Base-by-base conservation (phyloP, 2,113 vertebrate species). In the Peromyscus polionotus region DNA sequence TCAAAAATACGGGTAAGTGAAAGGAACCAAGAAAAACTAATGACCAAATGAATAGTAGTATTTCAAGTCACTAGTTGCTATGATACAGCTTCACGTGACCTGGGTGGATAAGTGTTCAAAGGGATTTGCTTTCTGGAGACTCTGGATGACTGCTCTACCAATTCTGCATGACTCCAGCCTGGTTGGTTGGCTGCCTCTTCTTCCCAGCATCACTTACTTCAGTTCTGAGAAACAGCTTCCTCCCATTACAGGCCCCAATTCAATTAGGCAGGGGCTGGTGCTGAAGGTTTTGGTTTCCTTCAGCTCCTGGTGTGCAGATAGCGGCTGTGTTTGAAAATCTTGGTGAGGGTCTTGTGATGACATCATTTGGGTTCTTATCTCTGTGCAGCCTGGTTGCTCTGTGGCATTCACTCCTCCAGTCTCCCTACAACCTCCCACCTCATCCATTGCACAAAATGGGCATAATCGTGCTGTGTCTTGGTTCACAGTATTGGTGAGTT, bases 21-120 rank as follows among this genome's bases (percentile, higher is more conserved):
- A 97, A 97, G 76, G 75, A 97, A 96, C 95, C 88, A 88, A 97
- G 95, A 97, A 61, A 97, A 97, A 96, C 87, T 90, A 97, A 95
- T 91, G 97, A 92, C 88, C 91, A 92, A 92, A 26, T 76, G 95
- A 98, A 97, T 89, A 93, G 88, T 95, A 88, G 87, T 95, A 81
- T 94, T 97, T 96, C 93, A 95, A 95, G 75, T 86, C 4, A 3
- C 36, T 93, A 87, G 96, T 97, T 98, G 97, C 97, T 95, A 45
- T 19, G 97, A 92, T 94, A 95, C 97, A 59, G 70, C 95, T 86
- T 93, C 89, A 67, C 91, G 63, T 95, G 94, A 95, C 96, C 95
- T 95, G 92, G 90, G 33, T 95, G 90, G 63, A 77, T 70, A 88
- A 96, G 72, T 76, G 33, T 81, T 95, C 84, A 97, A 63, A 33